Conservation (phyloP, 2,888 invertebrate genomes). For the Hirtodrosophila confusa region DNA sequence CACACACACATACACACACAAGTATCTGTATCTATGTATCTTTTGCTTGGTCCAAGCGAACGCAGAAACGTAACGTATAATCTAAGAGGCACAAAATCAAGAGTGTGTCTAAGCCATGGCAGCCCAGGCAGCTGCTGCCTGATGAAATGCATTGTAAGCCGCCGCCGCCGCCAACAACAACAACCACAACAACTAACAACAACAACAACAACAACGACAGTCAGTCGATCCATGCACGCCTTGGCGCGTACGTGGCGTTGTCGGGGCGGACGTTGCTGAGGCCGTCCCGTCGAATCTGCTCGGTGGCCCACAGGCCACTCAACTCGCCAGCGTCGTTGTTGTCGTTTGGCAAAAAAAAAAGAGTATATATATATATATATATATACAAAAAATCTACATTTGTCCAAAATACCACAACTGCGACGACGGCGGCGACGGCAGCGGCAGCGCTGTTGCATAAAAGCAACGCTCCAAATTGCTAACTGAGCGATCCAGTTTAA, state of each 20-base stretch:
- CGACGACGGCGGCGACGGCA: conserved; percentile 27
- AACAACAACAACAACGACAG: conserved; percentile 28
- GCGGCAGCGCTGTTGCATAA: conserved; percentile 73
- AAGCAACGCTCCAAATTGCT: conserved; percentile 81
- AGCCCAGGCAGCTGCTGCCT: conserved; percentile 61
- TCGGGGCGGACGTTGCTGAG: conserved; percentile 62
- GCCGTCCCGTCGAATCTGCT: conserved; percentile 61
- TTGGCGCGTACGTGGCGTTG: conserved; percentile 76
- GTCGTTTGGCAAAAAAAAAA: conserved; percentile 28
- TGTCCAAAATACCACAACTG: conserved; percentile 75
- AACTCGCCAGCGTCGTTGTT: conserved; percentile 53
- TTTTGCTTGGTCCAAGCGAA: conserved; percentile 63
- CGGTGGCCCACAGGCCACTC: conserved; percentile 70
- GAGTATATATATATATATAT: background rate
- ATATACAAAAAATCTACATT: conserved; percentile 67
- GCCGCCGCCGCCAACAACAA: conserved; percentile 40
- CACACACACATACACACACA: conserved; percentile 29
- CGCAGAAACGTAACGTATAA: conserved; percentile 77
- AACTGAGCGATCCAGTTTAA: conserved; percentile 83
- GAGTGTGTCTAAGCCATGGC: conserved; percentile 70
- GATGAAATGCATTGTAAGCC: conserved; percentile 75
- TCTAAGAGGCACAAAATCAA: conserved; percentile 74
- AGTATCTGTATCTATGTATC: conserved; percentile 66
- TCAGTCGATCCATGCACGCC: conserved; percentile 57
- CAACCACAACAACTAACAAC: conserved; percentile 20